Evolutionary conservation across 2,113 vertebrate genomes (phyloP).

Genomic region (Brienomyrus brachyistius): DNA sequence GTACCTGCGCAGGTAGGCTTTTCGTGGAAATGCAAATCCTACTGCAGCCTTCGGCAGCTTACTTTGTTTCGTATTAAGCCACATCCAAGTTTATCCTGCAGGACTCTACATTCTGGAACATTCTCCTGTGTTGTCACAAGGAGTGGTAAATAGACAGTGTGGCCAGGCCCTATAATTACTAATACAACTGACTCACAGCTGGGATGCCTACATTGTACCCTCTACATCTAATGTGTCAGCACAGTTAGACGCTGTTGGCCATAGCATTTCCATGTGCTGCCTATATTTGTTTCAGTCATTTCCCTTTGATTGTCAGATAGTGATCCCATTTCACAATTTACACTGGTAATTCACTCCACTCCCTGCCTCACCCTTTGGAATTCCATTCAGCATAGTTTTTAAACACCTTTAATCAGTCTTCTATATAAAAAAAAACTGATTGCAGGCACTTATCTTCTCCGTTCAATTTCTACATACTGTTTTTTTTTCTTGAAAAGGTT

Average conservation of each 20-base stretch:
- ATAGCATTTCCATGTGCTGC: neutral
- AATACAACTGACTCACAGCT: neutral
- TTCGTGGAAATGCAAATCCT: neutral
- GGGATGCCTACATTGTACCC: neutral
- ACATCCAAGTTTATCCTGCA: neutral
- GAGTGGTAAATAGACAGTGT: neutral
- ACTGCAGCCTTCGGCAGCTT: neutral
- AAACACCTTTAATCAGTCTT: neutral
- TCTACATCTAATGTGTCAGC: neutral
- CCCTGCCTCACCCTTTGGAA: neutral
- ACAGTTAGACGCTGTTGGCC: neutral
- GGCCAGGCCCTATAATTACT: neutral
- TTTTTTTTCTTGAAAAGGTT: neutral
- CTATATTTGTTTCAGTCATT: neutral
- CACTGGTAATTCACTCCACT: neutral
- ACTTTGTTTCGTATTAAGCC: neutral
- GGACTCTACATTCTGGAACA: neutral
- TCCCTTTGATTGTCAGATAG: neutral
- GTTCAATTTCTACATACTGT: neutral
- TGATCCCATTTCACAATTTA: neutral
- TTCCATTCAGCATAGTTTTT: neutral
- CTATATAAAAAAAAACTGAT: neutral
- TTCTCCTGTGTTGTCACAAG: neutral
- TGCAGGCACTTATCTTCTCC: neutral
- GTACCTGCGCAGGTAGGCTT: slow-evolving; percentile 63